Percentiles rank a stretch among this genome's conserved stretches.
These are phyloP conservation scores for Corythaeola cristata DNA, from an alignment of 2,113 vertebrate genomes.

Conservation along the genomic window DNA sequence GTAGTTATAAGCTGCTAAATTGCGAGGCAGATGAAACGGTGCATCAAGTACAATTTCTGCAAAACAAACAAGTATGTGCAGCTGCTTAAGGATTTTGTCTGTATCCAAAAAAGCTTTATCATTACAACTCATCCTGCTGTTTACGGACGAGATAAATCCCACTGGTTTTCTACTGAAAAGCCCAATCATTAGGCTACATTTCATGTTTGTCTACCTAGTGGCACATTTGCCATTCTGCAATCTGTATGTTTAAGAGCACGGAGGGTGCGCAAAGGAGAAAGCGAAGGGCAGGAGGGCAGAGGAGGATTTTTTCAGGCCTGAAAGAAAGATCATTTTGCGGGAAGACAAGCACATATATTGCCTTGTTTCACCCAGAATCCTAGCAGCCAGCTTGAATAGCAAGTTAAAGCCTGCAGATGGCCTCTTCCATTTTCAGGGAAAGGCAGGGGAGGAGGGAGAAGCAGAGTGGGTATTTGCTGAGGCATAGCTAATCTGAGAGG, in stretches of 20 bases:
- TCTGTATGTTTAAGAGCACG: neutral
- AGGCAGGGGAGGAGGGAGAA: constrained; percentile 66
- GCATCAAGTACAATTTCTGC: neutral
- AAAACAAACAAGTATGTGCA: neutral
- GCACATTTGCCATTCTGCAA: neutral
- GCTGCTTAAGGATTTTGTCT: neutral
- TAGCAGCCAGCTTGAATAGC: constrained; percentile 37
- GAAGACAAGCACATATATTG: neutral
- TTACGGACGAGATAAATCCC: neutral
- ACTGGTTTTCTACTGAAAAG: neutral
- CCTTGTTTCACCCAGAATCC: neutral
- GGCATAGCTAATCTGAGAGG: constrained; percentile 89
- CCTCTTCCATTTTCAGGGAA: constrained; percentile 68
- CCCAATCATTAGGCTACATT: neutral
- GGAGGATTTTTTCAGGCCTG: neutral
- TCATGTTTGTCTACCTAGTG: neutral
- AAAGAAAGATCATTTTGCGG: neutral
- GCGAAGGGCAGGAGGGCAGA: neutral
- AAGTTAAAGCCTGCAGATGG: constrained; percentile 69
- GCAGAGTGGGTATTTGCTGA: constrained; percentile 69
- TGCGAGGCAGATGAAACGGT: neutral
- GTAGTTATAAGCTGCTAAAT: neutral
- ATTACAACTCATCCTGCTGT: neutral
- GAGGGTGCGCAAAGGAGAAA: neutral
- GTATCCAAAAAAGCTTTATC: neutral